Base-by-base conservation (phyloP, 2,113 vertebrate genomes). In the Misgurnus mizolepis region DNA sequence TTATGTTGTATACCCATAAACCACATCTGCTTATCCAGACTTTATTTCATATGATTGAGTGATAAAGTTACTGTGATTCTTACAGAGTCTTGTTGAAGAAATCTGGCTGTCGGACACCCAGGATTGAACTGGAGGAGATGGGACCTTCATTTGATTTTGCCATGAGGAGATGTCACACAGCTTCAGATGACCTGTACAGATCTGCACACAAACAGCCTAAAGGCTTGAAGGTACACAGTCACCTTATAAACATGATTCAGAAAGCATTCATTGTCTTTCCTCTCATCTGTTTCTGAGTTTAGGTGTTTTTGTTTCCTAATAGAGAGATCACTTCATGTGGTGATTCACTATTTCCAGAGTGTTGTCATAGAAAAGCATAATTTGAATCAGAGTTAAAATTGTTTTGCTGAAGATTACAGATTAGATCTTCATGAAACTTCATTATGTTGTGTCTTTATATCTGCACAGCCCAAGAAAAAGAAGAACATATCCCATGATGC, bases 91-190 rank as follows among this genome's bases (percentile, higher is more conserved):
- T 98, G 80, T 73, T 99, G 90, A 99, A 99, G 91, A 98, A 98
- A 84, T 99, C 98, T 4, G 97, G 98, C 7, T 98, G 96, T 75
- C 94, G 94, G 87, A 97, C 95, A 2, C 98, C 97, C 0, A 89
- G 97, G 61, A 95, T 99, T 49, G 96, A 99, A 84, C 89, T 99
- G 82, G 96, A 99, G 88, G 97, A 99, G 80, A 99, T 99, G 65
- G 98, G 98, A 1, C 98, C 97, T 0, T 96, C 96, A 0, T 87
- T 98, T 80, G 96, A 99, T 84, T 91, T 99, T 34, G 89, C 94
- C 41, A 69, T 99, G 66, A 94, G 96, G 80, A 95, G 97, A 82
- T 95, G 94, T 1, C 97, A 98, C 78, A 86, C 98, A 80, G 95
- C 98, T 9, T 99, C 98, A 55, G 96, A 98, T 41, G 96, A 99